Base-by-base conservation (phyloP, 2,888 invertebrate genomes). In the Tyria jacobaeae region DNA sequence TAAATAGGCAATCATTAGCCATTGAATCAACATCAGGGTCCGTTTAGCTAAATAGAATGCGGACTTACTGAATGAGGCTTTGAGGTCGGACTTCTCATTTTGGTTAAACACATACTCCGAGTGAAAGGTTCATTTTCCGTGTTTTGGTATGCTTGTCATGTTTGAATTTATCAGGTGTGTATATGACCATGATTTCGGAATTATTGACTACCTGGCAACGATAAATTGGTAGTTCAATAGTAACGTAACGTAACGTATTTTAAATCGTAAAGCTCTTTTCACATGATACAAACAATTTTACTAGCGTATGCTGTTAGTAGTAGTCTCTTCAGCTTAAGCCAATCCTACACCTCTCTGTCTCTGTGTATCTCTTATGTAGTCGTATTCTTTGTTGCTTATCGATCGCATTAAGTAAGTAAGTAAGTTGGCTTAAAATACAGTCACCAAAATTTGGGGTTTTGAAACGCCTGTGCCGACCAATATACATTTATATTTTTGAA, bases 1-100 rank as follows among this genome's bases (percentile, higher is more conserved):
- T 71, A 78, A 81, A 81, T 79, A 64, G 73, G 61, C 64, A 71
- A 77, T 80, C 76, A 73, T 75, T 74, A 74, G 59, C 74, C 63
- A 64, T 72, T 71, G 75, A 73, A 68, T 69, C 66, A 66, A 67
- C 70, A 58, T 76, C 68, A 70, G 63, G 67, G 66, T 62, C 57
- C 68, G 67, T 80, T 81, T 73, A 57, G 63, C 50, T 66, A 57
- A 75, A 75, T 68, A 65, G 62, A 64, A 65, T 56, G 64, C 62
- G 62, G 58, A 39, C 48, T 59, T 55, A 49, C 48, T 48, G 37
- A 62, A 62, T 55, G 41, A 5, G 17, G 51, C 24, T 56, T 24
- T 27, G 34, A 31, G 34, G 31, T n/a, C 25, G 14, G 15, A 39
- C 27, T 21, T 25, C 17, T 48, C 39, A 37, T 48, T 49, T 50